Evolutionary conservation across 2,113 vertebrate species (phyloP).

Genomic region (Brachyistius frenatus): DNA sequence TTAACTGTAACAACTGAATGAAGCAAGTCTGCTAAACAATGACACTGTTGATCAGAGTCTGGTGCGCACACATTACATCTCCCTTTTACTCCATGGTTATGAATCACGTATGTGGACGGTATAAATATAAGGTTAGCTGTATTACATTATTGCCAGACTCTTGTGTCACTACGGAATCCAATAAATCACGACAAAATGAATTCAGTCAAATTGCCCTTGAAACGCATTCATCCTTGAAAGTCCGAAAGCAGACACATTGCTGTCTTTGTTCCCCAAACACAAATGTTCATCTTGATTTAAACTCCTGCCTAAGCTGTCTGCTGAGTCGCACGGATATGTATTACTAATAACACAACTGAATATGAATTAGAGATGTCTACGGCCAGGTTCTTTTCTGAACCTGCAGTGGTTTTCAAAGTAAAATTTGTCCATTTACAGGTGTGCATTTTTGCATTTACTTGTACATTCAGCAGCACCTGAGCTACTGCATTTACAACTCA

Average conservation of each 20-base stretch:
- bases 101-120: constrained; percentile 28
- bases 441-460: background rate
- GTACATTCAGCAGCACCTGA: background rate
- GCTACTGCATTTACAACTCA: background rate
- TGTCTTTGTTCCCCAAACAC: constrained; percentile 15
- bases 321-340: constrained; percentile 2
- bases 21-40: constrained; percentile 64
- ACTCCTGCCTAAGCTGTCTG: constrained; percentile 13
- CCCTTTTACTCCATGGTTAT: constrained; percentile 3
- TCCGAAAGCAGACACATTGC: constrained; percentile 34
- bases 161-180: constrained; percentile 33
- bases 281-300: constrained; percentile 29
- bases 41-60: constrained; percentile 50
- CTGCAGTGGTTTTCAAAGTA: constrained; percentile 10
- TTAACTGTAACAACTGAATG: constrained; percentile 67
- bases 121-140: background rate
- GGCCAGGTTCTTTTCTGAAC: constrained; percentile 3
- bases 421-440: background rate
- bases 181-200: constrained; percentile 36
- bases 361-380: background rate
- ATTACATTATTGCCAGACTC: constrained; percentile 2
- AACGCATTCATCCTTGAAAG: constrained; percentile 43
- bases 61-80: constrained; percentile 25
- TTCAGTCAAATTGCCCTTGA: constrained; percentile 33
- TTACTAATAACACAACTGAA: background rate